A percentile compares a stretch with the other conserved stretches of the same genome.
Evolutionary conservation across 2,888 invertebrate genomes (phyloP).

Genomic region (Stenichneumon culpator): DNA sequence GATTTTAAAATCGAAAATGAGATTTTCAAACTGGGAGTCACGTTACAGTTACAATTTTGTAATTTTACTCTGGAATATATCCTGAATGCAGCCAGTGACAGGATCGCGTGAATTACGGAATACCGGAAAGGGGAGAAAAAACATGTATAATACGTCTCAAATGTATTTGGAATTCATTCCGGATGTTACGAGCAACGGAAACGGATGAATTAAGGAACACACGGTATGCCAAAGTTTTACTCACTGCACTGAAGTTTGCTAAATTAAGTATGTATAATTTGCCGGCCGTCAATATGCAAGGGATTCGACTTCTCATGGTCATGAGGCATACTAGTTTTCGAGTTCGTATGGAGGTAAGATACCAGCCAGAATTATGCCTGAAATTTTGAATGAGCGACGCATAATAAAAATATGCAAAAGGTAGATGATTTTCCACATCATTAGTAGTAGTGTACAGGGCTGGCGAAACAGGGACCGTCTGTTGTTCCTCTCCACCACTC

Average conservation of each 20-base stretch:
- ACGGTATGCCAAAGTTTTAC: not conserved
- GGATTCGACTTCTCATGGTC: slow-evolving; percentile 65
- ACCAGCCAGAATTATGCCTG: slow-evolving; percentile 67
- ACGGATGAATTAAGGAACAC: not conserved
- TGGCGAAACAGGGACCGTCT: too few species aligned
- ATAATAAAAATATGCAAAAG: not conserved
- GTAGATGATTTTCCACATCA: not conserved
- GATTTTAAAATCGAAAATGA: too few species aligned
- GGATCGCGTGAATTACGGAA: too few species aligned
- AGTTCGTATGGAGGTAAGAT: slow-evolving; percentile 61
- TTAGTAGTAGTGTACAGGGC: too few species aligned
- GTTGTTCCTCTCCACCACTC: too few species aligned
- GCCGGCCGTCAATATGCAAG: slow-evolving; percentile 66
- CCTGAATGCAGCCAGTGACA: too few species aligned
- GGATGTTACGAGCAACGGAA: not conserved
- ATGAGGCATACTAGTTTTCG: slow-evolving; percentile 65
- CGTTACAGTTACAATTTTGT: too few species aligned
- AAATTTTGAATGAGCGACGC: not conserved
- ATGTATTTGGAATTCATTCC: not conserved
- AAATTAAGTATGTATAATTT: slow-evolving; percentile 67
- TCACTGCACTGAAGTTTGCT: slow-evolving; percentile 67
- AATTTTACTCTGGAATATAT: too few species aligned
- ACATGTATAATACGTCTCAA: too few species aligned
- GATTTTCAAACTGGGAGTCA: too few species aligned
- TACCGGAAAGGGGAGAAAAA: too few species aligned